These are phyloP conservation scores for Hyles euphorbiae DNA, from an alignment of 1,140 invertebrate species.

Conservation along the genomic window DNA sequence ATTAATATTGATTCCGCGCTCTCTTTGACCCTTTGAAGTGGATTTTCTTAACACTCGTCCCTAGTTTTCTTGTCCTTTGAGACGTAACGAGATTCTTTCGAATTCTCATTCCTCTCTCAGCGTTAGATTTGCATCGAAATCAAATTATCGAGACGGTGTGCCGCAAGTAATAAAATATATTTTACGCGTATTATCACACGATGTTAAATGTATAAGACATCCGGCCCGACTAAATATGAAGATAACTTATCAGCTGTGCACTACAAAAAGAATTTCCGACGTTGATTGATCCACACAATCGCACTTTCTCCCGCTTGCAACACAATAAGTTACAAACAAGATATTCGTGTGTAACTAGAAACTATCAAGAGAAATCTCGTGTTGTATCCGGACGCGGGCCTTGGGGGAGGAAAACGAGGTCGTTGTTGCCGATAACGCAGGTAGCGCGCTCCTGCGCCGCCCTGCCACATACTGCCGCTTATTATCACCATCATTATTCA, in stretches of 20 bases:
- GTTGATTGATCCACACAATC: too few species aligned
- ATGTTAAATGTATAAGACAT: too few species aligned
- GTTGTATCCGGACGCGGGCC: conserved; percentile 36
- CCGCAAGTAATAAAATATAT: too few species aligned
- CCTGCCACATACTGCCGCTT: too few species aligned
- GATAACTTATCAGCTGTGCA: too few species aligned
- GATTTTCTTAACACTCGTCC: conserved; percentile 47
- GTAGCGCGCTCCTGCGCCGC: conserved; percentile 15
- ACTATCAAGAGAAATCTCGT: conserved; percentile 46
- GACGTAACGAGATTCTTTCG: conserved; percentile 39
- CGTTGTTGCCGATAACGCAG: conserved; percentile 30
- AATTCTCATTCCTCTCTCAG: conserved; percentile 21
- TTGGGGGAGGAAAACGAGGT: conserved; percentile 45
- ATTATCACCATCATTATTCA: too few species aligned
- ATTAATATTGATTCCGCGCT: conserved; percentile 70
- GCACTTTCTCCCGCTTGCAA: conserved; percentile 10
- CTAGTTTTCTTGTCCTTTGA: conserved; percentile 55
- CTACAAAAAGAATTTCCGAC: too few species aligned
- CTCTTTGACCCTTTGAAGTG: conserved; percentile 60
- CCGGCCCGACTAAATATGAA: too few species aligned
- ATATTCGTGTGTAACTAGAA: conserved; percentile 34
- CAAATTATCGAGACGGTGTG: too few species aligned
- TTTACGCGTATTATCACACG: too few species aligned
- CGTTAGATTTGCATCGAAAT: conserved; percentile 22
- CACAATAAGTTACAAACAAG: conserved; percentile 21